Conservation (phyloP, 2,888 invertebrate species). For the Cylindroiulus punctatus region DNA sequence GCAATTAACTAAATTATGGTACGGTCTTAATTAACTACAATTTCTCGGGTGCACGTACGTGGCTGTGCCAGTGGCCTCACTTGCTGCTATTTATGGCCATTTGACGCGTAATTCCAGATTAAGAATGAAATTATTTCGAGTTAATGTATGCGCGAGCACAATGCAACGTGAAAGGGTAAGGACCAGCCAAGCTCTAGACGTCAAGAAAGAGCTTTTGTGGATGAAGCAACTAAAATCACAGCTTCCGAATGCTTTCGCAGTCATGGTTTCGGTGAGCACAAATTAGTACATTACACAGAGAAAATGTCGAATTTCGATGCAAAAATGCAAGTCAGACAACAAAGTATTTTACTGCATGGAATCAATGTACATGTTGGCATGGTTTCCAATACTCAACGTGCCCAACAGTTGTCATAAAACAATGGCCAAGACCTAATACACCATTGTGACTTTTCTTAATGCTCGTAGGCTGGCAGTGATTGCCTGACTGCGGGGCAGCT, state of each 20-base stretch:
- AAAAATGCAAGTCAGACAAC: too few relatives aligned
- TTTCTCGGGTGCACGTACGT: background rate
- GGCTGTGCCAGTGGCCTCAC: background rate
- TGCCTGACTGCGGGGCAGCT: too few relatives aligned
- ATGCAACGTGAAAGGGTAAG: background rate
- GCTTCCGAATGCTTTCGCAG: background rate
- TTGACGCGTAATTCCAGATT: background rate
- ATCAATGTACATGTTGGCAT: too few relatives aligned
- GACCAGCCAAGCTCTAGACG: background rate
- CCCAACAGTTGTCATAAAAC: too few relatives aligned
- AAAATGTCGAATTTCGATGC: too few relatives aligned
- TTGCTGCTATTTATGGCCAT: background rate
- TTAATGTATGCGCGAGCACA: background rate
- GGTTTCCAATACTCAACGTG: too few relatives aligned
- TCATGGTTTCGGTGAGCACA: background rate
- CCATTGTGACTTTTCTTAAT: too few relatives aligned
- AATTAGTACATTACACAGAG: too few relatives aligned
- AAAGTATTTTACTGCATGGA: too few relatives aligned
- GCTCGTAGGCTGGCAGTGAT: too few relatives aligned
- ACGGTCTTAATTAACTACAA: constrained; percentile 11
- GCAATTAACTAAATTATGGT: constrained; percentile 2
- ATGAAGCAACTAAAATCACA: background rate
- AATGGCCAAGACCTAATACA: too few relatives aligned
- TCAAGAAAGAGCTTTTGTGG: background rate
- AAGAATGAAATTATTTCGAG: background rate